Conservation (phyloP, 2,888 invertebrate species). For the Lasiommata megera region DNA sequence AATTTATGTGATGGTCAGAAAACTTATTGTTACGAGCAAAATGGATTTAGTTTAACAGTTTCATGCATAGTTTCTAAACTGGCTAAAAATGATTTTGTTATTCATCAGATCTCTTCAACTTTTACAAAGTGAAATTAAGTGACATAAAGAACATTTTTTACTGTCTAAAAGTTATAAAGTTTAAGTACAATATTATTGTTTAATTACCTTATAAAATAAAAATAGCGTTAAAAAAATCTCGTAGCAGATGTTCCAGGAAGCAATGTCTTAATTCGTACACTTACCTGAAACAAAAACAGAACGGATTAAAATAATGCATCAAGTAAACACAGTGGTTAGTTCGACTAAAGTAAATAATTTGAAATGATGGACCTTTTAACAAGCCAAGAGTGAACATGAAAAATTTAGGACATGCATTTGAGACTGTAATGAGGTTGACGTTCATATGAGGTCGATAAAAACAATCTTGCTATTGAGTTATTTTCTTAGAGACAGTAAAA, state of each 20-base stretch:
- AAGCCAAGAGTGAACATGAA: not conserved
- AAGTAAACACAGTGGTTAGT: not conserved
- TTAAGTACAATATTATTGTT: too few relatives aligned
- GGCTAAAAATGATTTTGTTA: too few relatives aligned
- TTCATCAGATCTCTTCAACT: too few relatives aligned
- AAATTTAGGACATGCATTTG: not conserved
- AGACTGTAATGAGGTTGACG: not conserved
- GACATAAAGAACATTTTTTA: too few relatives aligned
- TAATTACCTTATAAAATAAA: too few relatives aligned
- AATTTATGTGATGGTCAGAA: not conserved
- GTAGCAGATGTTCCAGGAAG: not conserved
- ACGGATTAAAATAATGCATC: constrained; percentile 3
- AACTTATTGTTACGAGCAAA: not conserved
- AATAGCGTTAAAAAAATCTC: not conserved
- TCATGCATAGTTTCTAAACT: too few relatives aligned
- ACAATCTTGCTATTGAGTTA: not conserved
- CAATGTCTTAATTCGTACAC: not conserved
- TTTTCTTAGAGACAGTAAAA: too few relatives aligned
- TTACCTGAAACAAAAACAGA: constrained; percentile 25
- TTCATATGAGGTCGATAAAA: not conserved
- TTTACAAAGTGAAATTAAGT: too few relatives aligned
- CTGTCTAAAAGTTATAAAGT: too few relatives aligned
- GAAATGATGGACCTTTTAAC: constrained; percentile 9
- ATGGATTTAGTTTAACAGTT: not conserved
- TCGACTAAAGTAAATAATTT: constrained; percentile 4